Conservation (phyloP, 2,888 invertebrate species). For the Ditula angustiorana region DNA sequence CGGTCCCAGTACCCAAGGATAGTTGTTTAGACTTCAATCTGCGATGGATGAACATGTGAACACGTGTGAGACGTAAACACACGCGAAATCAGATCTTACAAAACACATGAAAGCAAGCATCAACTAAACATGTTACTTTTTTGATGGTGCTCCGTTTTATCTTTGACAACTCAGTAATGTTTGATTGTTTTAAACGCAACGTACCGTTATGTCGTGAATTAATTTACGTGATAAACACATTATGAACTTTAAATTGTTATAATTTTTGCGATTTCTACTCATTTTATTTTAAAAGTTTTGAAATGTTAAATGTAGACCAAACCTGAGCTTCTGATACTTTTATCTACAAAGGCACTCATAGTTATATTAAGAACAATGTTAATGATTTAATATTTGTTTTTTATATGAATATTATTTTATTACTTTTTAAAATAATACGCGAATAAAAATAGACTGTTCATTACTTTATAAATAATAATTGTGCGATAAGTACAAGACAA, state of each 20-base stretch:
- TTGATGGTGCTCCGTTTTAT: slow-evolving; percentile 5
- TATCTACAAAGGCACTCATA: too few species aligned
- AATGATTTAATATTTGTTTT: too few species aligned
- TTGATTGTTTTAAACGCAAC: background rate
- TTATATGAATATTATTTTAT: too few species aligned
- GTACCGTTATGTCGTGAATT: background rate
- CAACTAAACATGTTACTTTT: slow-evolving; percentile 39
- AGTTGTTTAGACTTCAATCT: slow-evolving; percentile 50
- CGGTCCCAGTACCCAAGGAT: slow-evolving; percentile 32
- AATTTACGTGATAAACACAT: background rate
- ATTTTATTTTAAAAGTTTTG: too few species aligned
- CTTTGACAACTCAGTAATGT: slow-evolving; percentile 30
- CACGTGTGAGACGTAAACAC: slow-evolving; percentile 59
- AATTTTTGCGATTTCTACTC: too few species aligned
- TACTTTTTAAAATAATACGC: too few species aligned
- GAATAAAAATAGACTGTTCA: too few species aligned
- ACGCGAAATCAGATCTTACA: slow-evolving; percentile 54
- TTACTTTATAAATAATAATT: too few species aligned
- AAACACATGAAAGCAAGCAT: slow-evolving; percentile 48
- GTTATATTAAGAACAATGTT: too few species aligned
- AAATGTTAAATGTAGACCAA: background rate
- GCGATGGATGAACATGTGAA: slow-evolving; percentile 54
- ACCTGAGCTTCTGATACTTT: background rate
- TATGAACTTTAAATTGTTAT: too few species aligned
- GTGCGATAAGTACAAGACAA: too few species aligned